These are phyloP conservation scores for Tenthredo notha DNA, from an alignment of 2,888 invertebrate species.

Conservation along the genomic window DNA sequence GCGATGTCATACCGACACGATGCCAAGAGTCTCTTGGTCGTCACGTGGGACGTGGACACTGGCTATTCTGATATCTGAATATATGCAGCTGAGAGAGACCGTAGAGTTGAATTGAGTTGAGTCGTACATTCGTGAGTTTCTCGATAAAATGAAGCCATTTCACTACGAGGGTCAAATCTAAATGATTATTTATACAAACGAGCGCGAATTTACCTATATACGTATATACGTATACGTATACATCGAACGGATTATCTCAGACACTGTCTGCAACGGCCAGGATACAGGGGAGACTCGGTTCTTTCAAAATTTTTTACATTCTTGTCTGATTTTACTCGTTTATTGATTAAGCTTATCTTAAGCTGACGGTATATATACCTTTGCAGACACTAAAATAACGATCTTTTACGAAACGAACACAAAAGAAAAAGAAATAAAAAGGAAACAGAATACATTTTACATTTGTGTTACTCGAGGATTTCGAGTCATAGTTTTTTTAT, in stretches of 20 bases:
- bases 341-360: slow-evolving; percentile 3
- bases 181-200: background rate
- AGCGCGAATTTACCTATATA: background rate
- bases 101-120: slow-evolving; percentile 2
- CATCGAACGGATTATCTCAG: background rate
- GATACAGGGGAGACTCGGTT: background rate
- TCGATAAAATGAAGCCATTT: slow-evolving; percentile 52
- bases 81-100: slow-evolving; percentile 55
- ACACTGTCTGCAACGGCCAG: background rate
- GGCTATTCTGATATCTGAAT: slow-evolving; percentile 63
- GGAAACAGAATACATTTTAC: background rate
- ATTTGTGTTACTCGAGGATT: background rate
- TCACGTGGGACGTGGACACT: slow-evolving; percentile 67
- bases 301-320: background rate
- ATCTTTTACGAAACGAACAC: slow-evolving; percentile 7
- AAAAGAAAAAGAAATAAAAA: slow-evolving; percentile 37
- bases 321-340: background rate
- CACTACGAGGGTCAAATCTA: background rate
- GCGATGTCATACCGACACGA: slow-evolving; percentile 70
- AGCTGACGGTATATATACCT: background rate
- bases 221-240: background rate
- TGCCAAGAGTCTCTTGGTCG: slow-evolving; percentile 59
- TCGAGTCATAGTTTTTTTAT: no score
- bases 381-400: background rate
- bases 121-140: background rate